Conservation (phyloP, 2,888 invertebrate species). For the Brachylomia viminalis region DNA sequence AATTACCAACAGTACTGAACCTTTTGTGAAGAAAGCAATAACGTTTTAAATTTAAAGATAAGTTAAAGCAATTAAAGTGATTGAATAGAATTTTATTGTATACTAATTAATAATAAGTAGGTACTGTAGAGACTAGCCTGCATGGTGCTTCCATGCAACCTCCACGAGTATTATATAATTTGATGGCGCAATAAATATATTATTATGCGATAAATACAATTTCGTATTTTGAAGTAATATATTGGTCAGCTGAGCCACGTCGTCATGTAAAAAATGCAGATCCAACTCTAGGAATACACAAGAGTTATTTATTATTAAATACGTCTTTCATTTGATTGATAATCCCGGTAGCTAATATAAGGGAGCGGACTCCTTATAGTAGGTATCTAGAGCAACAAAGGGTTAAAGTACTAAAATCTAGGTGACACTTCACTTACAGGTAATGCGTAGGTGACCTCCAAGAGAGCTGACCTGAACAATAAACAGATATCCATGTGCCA, state of each 20-base stretch:
- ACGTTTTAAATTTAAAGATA: no score
- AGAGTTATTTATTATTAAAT: background rate
- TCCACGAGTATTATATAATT: background rate
- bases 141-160: background rate
- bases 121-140: background rate
- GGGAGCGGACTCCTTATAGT: no score
- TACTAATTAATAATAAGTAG: background rate
- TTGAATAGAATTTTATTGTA: background rate
- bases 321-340: background rate
- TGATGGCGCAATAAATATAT: background rate
- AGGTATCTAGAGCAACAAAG: background rate
- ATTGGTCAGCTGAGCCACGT: background rate
- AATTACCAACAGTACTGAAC: no score
- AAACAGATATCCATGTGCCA: constrained; percentile 8
- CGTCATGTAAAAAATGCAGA: background rate
- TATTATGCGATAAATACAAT: background rate
- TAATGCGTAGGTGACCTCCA: constrained; percentile 19
- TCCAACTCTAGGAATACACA: background rate
- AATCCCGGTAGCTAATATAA: background rate
- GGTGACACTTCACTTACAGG: background rate
- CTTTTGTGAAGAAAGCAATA: no score
- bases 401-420: background rate
- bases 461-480: constrained; percentile 13
- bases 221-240: background rate
- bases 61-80: background rate